Conservation (phyloP, 2,888 invertebrate genomes). For the Carterocephalus palaemon region DNA sequence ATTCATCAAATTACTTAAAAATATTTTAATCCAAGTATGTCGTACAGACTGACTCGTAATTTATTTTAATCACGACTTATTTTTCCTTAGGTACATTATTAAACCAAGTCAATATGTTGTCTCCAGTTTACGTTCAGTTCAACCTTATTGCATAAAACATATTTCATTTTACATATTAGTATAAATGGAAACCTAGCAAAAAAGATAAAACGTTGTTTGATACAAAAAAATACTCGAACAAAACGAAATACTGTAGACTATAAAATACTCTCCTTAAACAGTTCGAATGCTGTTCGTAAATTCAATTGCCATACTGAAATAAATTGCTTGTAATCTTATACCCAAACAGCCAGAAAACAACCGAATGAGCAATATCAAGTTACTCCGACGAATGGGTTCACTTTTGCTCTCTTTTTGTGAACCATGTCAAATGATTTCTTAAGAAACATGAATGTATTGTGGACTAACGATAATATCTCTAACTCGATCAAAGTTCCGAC, state of each 20-base stretch:
- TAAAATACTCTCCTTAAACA: constrained; percentile 56
- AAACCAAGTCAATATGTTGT: no score
- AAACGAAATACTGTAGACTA: constrained; percentile 50
- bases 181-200: constrained; percentile 28
- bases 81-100: no score
- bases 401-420: constrained; percentile 56
- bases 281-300: constrained; percentile 60
- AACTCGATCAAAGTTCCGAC: constrained; percentile 23
- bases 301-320: constrained; percentile 74
- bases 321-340: constrained; percentile 78
- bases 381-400: constrained; percentile 62
- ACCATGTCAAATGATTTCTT: constrained; percentile 44
- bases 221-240: constrained; percentile 38
- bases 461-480: constrained; percentile 35
- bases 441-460: constrained; percentile 53
- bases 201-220: constrained; percentile 34
- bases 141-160: no score
- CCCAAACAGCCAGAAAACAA: constrained; percentile 75
- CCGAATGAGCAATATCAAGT: constrained; percentile 74
- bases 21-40: no score
- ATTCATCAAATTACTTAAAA: no score
- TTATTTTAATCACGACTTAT: no score
- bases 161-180: no score
- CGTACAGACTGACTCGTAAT: no score
- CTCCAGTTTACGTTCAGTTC: no score